These are phyloP conservation scores for Pteria penguin DNA, from an alignment of 2,888 invertebrate species.

Conservation along the genomic window DNA sequence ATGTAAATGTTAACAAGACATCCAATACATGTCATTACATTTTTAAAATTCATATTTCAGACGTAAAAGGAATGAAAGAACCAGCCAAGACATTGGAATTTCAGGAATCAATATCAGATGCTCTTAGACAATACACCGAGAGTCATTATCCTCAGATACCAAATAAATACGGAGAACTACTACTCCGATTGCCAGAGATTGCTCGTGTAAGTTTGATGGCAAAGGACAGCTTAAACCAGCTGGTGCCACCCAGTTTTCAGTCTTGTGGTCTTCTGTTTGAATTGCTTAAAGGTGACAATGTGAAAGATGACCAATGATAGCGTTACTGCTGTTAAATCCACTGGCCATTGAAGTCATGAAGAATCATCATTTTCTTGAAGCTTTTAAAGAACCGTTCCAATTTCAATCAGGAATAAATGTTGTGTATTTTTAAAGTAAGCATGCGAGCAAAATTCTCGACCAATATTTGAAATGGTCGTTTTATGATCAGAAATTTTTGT, in stretches of 20 bases:
- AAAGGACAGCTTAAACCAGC: slow-evolving; percentile 84
- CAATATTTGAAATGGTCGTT: too few relatives aligned
- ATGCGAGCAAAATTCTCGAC: too few relatives aligned
- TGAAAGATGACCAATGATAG: slow-evolving; percentile 42
- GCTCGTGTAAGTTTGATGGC: slow-evolving; percentile 97
- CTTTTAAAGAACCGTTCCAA: too few relatives aligned
- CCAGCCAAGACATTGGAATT: slow-evolving; percentile 96
- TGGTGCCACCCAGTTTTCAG: slow-evolving; percentile 93
- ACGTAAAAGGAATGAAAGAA: slow-evolving; percentile 94
- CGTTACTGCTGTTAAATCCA: not conserved
- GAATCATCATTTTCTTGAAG: too few relatives aligned
- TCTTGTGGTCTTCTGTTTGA: slow-evolving; percentile 98
- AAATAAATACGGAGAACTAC: slow-evolving; percentile 95
- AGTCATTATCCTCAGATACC: slow-evolving; percentile 95
- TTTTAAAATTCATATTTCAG: too few relatives aligned
- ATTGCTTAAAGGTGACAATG: slow-evolving; percentile 83
- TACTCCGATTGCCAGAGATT: slow-evolving; percentile 95
- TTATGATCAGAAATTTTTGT: too few relatives aligned
- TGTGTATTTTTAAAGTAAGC: too few relatives aligned
- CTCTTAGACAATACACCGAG: slow-evolving; percentile 93
- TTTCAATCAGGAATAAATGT: too few relatives aligned
- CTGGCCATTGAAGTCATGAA: not conserved
- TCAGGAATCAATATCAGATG: slow-evolving; percentile 95
- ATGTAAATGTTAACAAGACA: too few relatives aligned
- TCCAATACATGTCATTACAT: too few relatives aligned